Percentiles rank a stretch among this genome's conserved stretches.
Conservation (phyloP, 1,140 invertebrate genomes). For the Formica exsecta region DNA sequence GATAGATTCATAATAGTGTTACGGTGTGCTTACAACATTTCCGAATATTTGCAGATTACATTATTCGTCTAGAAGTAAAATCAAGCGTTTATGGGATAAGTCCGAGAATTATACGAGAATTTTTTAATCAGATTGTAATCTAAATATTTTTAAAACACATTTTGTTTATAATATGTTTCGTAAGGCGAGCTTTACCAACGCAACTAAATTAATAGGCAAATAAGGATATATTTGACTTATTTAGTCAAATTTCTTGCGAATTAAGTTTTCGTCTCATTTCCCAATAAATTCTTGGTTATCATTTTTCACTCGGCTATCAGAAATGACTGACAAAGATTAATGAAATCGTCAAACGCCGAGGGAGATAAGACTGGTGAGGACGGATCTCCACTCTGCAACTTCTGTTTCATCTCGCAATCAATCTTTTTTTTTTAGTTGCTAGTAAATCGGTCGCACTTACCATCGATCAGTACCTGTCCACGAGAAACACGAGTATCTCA, state of each 20-base stretch:
- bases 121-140: too few species aligned
- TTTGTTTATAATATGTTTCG: background rate
- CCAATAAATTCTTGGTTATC: slow-evolving; percentile 65
- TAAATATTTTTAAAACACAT: background rate
- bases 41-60: too few species aligned
- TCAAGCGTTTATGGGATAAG: too few species aligned
- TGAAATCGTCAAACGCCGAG: slow-evolving; percentile 43
- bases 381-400: slow-evolving; percentile 40
- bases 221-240: background rate
- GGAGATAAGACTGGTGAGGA: slow-evolving; percentile 56
- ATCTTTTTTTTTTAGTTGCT: slow-evolving; percentile 51
- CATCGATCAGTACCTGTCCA: background rate
- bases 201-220: slow-evolving; percentile 18
- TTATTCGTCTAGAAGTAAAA: too few species aligned
- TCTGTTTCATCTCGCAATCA: slow-evolving; percentile 62
- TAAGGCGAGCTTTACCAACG: background rate
- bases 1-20: too few species aligned
- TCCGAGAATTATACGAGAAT: too few species aligned
- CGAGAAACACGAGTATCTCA: background rate
- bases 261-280: slow-evolving; percentile 27
- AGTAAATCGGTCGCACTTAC: slow-evolving; percentile 50
- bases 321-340: slow-evolving; percentile 67
- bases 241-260: background rate
- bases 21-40: too few species aligned
- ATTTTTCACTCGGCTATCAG: slow-evolving; percentile 42